phyloP scores from a whole-genome alignment of 1,140 invertebrate genomes.

The Drosophila funebris region DNA sequence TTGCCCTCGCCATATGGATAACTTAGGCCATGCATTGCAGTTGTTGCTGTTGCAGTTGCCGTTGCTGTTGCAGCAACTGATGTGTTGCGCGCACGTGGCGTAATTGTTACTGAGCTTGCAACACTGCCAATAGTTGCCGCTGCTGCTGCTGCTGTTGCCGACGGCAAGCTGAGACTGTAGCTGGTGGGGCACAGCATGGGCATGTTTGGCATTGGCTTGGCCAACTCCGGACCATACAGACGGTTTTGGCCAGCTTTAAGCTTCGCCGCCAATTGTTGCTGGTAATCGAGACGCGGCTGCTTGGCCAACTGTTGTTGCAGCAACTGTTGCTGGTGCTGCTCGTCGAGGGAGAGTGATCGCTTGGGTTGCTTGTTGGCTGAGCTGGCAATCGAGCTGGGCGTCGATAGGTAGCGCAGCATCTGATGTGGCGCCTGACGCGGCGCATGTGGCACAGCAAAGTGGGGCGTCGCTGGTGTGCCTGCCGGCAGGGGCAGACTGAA shows the following conservation, averaged over 20 bases:
- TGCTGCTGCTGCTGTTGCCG: conserved; percentile 4
- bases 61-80: not conserved
- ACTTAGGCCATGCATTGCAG: conserved; percentile 3
- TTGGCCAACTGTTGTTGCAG: conserved; percentile 50
- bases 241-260: conserved; percentile 31
- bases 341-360: conserved; percentile 69
- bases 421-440: conserved; percentile 40
- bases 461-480: conserved; percentile 2
- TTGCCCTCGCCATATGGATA: not conserved
- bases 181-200: conserved; percentile 47
- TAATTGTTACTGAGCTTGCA: conserved; percentile 3
- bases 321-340: conserved; percentile 42
- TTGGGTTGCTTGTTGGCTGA: conserved; percentile 75
- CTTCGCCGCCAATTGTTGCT: conserved; percentile 30
- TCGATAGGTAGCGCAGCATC: conserved; percentile 69
- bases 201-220: conserved; percentile 19
- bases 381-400: conserved; percentile 79
- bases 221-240: conserved; percentile 54
- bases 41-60: not conserved
- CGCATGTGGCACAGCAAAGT: conserved; percentile 71
- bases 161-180: conserved; percentile 20
- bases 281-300: conserved; percentile 52
- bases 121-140: not conserved
- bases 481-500: not conserved
- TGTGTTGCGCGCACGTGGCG: not conserved